These are phyloP conservation scores for Eufriesea mexicana DNA, from an alignment of 1,140 invertebrate species.

Conservation along the genomic window DNA sequence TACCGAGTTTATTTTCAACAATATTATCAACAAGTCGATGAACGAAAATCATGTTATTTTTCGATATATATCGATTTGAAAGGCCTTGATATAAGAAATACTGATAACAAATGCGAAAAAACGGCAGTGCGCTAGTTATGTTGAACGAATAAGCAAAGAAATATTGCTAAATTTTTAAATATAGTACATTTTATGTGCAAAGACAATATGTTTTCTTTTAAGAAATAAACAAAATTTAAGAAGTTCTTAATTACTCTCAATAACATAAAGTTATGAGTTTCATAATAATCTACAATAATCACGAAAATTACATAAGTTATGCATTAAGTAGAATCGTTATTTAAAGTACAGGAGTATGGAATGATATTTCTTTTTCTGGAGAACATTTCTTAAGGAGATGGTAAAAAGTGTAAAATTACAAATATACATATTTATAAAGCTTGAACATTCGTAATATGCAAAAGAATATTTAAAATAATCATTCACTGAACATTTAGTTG, in stretches of 20 bases:
- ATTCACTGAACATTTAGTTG: conserved; percentile 3
- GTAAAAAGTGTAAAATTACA: conserved; percentile 4
- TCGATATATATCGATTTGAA: neutral
- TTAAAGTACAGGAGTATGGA: conserved; percentile 7
- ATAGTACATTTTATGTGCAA: conserved; percentile 15
- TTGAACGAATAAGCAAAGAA: neutral
- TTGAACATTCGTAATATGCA: conserved; percentile 13
- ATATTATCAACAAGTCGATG: conserved; percentile 3
- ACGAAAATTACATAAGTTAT: neutral
- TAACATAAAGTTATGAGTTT: neutral
- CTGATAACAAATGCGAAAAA: conserved; percentile 9
- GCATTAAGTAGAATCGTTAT: conserved; percentile 21
- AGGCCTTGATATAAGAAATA: neutral
- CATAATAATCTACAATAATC: conserved; percentile 2
- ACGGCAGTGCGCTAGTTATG: conserved; percentile 13
- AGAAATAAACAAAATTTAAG: neutral
- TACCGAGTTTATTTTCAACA: neutral
- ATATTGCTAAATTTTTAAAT: neutral
- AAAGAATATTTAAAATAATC: conserved; percentile 20
- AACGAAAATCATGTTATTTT: neutral
- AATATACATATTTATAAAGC: conserved; percentile 12
- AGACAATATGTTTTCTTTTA: neutral
- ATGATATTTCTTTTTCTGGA: conserved; percentile 11
- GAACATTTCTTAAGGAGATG: conserved; percentile 11
- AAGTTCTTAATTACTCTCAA: neutral